Evolutionary conservation across 2,888 invertebrate species (phyloP), one percentile per base, ranked within the genome.

Genomic region (Cyclophora punctaria): DNA sequence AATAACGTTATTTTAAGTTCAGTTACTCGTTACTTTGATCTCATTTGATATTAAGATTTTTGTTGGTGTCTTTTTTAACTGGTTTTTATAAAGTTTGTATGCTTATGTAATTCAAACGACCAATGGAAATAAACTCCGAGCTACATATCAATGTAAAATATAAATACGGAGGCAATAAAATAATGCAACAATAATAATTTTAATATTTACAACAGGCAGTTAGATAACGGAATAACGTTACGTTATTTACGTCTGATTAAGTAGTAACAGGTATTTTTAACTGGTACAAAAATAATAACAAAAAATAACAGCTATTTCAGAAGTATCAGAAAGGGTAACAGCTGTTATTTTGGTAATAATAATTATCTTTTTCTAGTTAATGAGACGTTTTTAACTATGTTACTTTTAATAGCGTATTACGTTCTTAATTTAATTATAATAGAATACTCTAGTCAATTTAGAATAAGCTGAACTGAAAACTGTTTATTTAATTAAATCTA

Each of bases 381-480:
- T 20, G 20, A 20, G 20, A 20, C 20, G 20, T 20, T 20, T 20
- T 20, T 20, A 20, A 20, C 20, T 20, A 20, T 20, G 20, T 20
- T 20, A 20, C 20, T 20, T 20, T 20, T 20, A 20, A 20, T 20
- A 20, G 20, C 20, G 20, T 20, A 20, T 20, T 20, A 20, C 20
- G 20, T 20, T 37, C 5, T 37, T 37, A 37, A 37, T 4, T 37
- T 37, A 37, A 4, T 37, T 41, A 45, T 42, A 51, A 50, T 44
- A 35, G 52, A 49, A 71, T 71, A 72, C 72, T 67, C 75, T 86
- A 83, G 87, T 85, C 86, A 85, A 83, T 84, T 84, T 86, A 84
- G 81, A 64, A 57, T 83, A 82, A 79, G 78, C 70, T 64, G 69
- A 69, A 66, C 64, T 63, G 58, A 70, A 59, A 59, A 59, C 56